Base-by-base conservation (phyloP, 1,140 invertebrate genomes). In the fruit fly (Drosophila melanogaster) region DNA sequence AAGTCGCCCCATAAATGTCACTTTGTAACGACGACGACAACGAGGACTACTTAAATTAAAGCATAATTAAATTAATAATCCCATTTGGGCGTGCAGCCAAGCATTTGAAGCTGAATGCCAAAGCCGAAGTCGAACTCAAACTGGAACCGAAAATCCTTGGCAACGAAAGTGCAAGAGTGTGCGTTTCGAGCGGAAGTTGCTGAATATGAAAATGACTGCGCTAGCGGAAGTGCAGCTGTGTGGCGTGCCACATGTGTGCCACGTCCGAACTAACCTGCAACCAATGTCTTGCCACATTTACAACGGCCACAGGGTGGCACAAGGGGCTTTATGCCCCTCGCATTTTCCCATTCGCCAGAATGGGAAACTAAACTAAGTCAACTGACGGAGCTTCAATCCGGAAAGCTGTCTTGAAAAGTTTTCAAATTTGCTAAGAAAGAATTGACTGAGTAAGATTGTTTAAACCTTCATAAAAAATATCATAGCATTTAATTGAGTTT, bases 1-100 rank as follows among this genome's bases (percentile, higher is more conserved):
- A 15, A 41, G 33, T 44, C 46, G 37, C 26, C 57, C 55, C 77
- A 70, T 78, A 76, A 76, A 78, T 83, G 75, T 86, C 79, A 87
- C 75, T 87, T 77, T 89, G 84, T 83, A 79, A 67, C 55, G 55
- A 75, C 55, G 55, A 75, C 77, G 59, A 75, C 76, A 57, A 65
- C 62, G 80, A 77, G 65, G 81, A 90, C 85, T 89, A 89, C 85
- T 89, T 89, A 90, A 89, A 89, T 89, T 90, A 89, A 87, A 81
- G 85, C 80, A 76, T 89, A 89, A 89, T 89, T 89, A 90, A 89
- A 89, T 89, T 89, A 89, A 89, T 90, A 89, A 89, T 89, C 85
- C 86, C 86, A 85, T 89, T 90, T 90, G 81, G 85, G 65, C 69
- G 62, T 74, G 58, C 76, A 80, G 81, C 73, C 80, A 77, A 85